phyloP scores from a whole-genome alignment of 2,888 invertebrate genomes.

The Celastrina argiolus region DNA sequence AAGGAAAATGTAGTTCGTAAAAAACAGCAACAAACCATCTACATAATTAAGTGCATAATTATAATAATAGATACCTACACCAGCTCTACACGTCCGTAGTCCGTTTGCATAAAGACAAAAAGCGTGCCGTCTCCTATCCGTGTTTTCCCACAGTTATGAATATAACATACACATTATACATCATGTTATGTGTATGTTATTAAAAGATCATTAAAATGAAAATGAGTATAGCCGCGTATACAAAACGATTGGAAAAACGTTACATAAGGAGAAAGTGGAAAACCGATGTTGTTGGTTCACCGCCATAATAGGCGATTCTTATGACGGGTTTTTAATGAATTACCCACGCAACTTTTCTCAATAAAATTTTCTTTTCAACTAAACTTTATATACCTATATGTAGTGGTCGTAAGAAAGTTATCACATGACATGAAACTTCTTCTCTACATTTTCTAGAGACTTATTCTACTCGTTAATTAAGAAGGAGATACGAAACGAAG shows the following conservation, averaged over 20 bases:
- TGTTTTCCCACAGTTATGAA: not conserved
- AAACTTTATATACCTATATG: not conserved
- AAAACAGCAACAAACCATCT: not conserved
- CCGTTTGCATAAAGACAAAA: not conserved
- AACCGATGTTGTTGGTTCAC: conserved; percentile 52
- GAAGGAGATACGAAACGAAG: too few relatives aligned
- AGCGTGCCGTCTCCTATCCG: not conserved
- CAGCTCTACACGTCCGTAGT: not conserved
- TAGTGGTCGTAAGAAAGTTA: not conserved
- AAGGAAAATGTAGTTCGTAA: not conserved
- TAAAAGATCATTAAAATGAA: conserved; percentile 17
- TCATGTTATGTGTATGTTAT: not conserved
- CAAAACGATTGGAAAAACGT: conserved; percentile 48
- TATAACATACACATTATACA: too few relatives aligned
- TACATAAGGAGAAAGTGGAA: conserved; percentile 64
- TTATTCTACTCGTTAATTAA: too few relatives aligned
- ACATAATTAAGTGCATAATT: not conserved
- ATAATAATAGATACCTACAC: conserved; percentile 3
- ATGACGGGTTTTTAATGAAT: conserved; percentile 9
- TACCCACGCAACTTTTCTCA: conserved; percentile 2
- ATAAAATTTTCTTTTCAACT: conserved; percentile 2
- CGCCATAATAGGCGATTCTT: conserved; percentile 34
- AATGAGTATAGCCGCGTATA: conserved; percentile 49
- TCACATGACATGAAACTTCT: not conserved
- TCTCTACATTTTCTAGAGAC: too few relatives aligned